Evolutionary conservation across 2,888 invertebrate genomes (phyloP).

Genomic region (Pyrrhosoma nymphula): DNA sequence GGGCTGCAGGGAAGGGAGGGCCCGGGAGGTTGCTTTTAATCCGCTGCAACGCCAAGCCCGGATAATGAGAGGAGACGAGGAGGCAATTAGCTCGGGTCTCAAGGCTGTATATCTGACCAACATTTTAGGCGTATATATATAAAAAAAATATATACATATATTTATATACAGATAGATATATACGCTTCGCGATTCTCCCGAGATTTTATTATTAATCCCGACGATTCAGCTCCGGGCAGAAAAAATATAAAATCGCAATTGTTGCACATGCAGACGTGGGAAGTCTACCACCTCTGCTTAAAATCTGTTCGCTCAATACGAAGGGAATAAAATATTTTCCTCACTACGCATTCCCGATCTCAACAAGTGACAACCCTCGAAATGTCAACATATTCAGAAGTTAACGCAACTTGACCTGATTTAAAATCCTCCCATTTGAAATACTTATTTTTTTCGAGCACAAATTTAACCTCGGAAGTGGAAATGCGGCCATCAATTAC

Average conservation of each 20-base stretch:
- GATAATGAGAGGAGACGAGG: conserved; percentile 24
- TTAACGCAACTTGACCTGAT: not conserved
- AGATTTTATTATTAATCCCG: not conserved
- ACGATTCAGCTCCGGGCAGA: not conserved
- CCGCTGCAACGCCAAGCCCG: conserved; percentile 25
- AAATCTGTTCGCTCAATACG: not conserved
- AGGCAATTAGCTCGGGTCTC: conserved; percentile 22
- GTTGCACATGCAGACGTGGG: not conserved
- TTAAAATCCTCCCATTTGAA: not conserved
- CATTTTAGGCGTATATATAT: not conserved
- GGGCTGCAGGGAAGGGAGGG: not conserved
- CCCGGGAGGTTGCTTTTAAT: conserved; percentile 21
- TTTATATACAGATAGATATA: no score
- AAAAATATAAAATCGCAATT: not conserved
- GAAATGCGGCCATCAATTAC: not conserved
- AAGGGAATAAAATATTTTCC: not conserved
- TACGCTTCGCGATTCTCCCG: not conserved
- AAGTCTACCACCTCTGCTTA: not conserved
- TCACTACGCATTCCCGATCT: not conserved
- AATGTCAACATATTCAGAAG: not conserved
- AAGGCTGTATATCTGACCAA: conserved; percentile 38
- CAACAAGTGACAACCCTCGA: not conserved
- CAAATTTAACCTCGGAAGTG: not conserved
- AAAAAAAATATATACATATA: not conserved
- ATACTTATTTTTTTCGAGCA: not conserved